Evolutionary conservation across 92 coral and sea anemone genomes (phyloP), one percentile per base, ranked within the genome.

Genomic region (Epizoanthus stellaris): DNA sequence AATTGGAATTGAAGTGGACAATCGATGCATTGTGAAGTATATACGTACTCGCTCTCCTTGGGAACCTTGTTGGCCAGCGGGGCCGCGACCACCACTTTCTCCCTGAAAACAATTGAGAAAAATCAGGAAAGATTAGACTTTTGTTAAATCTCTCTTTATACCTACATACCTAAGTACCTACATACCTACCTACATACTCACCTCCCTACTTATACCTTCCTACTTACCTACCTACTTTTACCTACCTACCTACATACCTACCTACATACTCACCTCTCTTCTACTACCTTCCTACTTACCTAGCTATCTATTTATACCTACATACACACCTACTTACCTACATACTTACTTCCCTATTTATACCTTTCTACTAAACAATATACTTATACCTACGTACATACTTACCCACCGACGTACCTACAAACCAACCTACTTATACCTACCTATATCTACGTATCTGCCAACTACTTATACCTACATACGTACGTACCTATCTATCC

Each of bases 11-110:
- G 56, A 5, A 49, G 0, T 49, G 56, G 0, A 49, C 1, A 49
- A 49, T 49, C 14, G 10, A 0, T 30, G 34, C 34, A 1, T 30
- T 30, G 34, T 13, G 9, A 49, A 49, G 14, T n/a, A 6, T 21
- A n/a, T 64, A 64, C 69, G 23, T 21, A 64, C 69, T 64, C 34
- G 25, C 19, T 64, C 69, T 2, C 69, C 69, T 64, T 64, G 69
- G 69, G 34, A 3, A 23, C 69, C 69, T 20, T 0, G 30, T 21
- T 9, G 13, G 7, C 69, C 69, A n/a, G 69, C 69, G 13, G 69
- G 13, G 34, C 69, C 69, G 13, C 30, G 30, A 20, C 69, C 69
- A 8, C 69, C 69, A 34, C 19, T 64, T 23, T 64, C 69, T 64
- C 69, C 69, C 69, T 64, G 40, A 21, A 59, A 59, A 59, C 14